Conservation (phyloP, 2,888 invertebrate genomes). For the Meta bourneti region DNA sequence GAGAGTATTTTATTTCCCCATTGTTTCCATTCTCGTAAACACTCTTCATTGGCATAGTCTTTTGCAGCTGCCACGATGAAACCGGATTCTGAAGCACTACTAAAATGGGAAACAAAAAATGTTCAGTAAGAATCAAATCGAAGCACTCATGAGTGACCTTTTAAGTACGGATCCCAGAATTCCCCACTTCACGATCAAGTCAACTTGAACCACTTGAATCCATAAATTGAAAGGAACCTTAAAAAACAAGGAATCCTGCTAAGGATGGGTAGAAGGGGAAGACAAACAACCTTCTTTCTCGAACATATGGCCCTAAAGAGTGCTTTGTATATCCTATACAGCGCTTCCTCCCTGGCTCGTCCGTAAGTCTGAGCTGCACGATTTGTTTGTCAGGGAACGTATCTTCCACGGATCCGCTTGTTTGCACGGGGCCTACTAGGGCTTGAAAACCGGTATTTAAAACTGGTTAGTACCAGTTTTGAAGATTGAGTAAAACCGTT, state of each 20-base stretch:
- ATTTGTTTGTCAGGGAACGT: neutral
- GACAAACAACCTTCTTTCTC: slow-evolving; percentile 20
- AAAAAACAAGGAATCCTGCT: neutral
- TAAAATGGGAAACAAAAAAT: neutral
- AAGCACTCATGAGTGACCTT: neutral
- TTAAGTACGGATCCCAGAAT: neutral
- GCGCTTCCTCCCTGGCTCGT: neutral
- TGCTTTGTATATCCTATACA: slow-evolving; percentile 29
- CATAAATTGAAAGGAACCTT: slow-evolving; percentile 45
- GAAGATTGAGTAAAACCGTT: no score
- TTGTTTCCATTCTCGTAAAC: no score
- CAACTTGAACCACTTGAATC: slow-evolving; percentile 39
- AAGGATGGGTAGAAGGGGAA: neutral
- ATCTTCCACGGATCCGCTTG: no score
- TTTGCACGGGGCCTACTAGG: no score
- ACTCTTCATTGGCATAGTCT: neutral
- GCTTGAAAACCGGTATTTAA: neutral
- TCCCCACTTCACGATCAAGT: slow-evolving; percentile 15
- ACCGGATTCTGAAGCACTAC: neutral
- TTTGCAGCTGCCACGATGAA: neutral
- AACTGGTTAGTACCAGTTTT: neutral
- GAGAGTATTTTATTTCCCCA: neutral
- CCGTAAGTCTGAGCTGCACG: slow-evolving; percentile 28
- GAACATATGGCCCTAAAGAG: slow-evolving; percentile 20
- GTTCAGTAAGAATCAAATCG: neutral